These are phyloP conservation scores for Oreochromis aureus DNA, from an alignment of 2,113 vertebrate genomes.

Conservation along the genomic window DNA sequence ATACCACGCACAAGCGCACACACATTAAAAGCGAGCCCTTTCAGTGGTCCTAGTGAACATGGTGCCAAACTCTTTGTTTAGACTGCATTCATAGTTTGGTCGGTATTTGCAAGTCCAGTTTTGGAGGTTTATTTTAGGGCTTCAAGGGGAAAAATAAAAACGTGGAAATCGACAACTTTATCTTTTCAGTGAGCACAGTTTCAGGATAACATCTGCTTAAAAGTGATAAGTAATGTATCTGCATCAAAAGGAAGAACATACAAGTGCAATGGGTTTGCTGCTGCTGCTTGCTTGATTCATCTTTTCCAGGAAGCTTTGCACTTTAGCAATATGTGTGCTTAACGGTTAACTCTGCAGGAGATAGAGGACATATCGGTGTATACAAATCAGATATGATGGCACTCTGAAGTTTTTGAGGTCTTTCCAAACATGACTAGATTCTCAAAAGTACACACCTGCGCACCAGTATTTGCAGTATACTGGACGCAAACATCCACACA, in stretches of 20 bases:
- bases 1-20: not conserved
- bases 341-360: not conserved
- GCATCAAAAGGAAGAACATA: not conserved
- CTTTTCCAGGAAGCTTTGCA: not conserved
- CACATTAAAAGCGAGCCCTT: constrained; percentile 30
- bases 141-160: not conserved
- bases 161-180: not conserved
- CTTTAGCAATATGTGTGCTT: not conserved
- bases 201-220: not conserved
- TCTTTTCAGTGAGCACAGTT: not conserved
- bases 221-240: not conserved
- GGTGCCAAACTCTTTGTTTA: constrained; percentile 54
- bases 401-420: not conserved
- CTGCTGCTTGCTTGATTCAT: not conserved
- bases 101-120: constrained; percentile 24
- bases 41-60: constrained; percentile 1
- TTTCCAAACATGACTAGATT: not conserved
- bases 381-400: not conserved
- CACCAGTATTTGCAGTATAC: not conserved
- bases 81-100: constrained; percentile 35
- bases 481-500: constrained; percentile 1
- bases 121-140: not conserved
- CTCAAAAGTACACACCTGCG: not conserved
- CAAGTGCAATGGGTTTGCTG: not conserved
- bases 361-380: constrained; percentile 2